Evolutionary conservation across 2,797 vertebrate species (phyloP), one percentile per base, ranked within the genome.

Genomic region (Gymnoscopelus microlampas): DNA sequence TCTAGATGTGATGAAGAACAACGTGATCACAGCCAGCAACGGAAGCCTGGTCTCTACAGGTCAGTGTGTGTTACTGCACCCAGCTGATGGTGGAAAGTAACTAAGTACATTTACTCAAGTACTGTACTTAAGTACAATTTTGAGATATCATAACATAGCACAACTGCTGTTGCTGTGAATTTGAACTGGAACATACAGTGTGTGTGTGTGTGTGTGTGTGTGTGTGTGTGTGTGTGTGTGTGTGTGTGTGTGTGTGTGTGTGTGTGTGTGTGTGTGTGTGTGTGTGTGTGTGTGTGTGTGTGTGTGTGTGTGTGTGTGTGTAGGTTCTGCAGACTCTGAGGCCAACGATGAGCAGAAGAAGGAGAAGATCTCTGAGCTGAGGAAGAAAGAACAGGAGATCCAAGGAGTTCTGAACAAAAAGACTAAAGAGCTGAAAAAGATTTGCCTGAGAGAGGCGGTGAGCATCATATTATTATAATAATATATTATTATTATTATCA

Each of bases 41-140:
- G 97, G 97, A 54, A 99, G 98, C 68, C 92, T 99, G 70, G 96
- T 97, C 69, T 99, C 98, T 6, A 98, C 97, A 94, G 97, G 98
- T 99, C 85, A 24, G 86, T 71, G 35, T 62, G 13, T 47, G 11
- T 59, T 5, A 59, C 7, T 60, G 57, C 9, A 60, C 14, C 32
- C 10, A 32, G 7, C 13, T 1, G 24, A 35, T 14, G 19, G 19
- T 19, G 19, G 19, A 19, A 19, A 19, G 19, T 19, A 19, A 19
- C 19, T 19, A 19, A 19, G 19, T 19, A 19, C 19, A 19, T 19
- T 19, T 19, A 19, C 19, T 19, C 19, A 19, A 19, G 19, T 19
- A 19, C 19, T 19, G 19, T 19, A 19, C 19, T 19, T 19, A 19
- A 19, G 19, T 19, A 19, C 19, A 19, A 19, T 19, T 19, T 19